Evolutionary conservation across 2,113 vertebrate species (phyloP).

Genomic region (Dolichallabes microphthalmus): DNA sequence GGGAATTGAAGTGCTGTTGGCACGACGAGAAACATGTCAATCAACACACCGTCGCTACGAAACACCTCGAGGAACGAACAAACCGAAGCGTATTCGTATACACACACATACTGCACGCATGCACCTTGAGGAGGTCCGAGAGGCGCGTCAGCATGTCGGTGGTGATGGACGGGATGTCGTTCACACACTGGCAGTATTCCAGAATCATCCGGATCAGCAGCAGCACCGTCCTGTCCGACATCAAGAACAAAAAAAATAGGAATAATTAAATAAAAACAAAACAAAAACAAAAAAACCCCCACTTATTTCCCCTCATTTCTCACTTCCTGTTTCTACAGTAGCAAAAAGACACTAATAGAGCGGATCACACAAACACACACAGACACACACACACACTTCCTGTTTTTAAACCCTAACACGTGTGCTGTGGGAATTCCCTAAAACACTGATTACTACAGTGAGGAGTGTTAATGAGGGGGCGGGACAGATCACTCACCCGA

Average conservation of each 20-base stretch:
- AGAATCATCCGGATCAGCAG: slow-evolving; percentile 96
- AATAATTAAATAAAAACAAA: neutral
- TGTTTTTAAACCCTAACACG: neutral
- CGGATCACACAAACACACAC: neutral
- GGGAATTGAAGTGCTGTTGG: slow-evolving; percentile 95
- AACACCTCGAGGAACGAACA: neutral
- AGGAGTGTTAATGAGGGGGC: too few relatives aligned
- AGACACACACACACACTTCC: neutral
- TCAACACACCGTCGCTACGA: neutral
- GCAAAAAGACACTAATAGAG: neutral
- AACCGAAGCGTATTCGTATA: neutral
- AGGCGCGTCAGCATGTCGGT: slow-evolving; percentile 96
- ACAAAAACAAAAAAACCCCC: neutral
- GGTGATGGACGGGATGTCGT: slow-evolving; percentile 93
- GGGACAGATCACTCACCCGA: slow-evolving; percentile 78
- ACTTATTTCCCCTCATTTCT: too few relatives aligned
- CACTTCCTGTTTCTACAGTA: neutral
- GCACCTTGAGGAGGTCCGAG: slow-evolving; percentile 92
- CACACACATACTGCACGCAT: neutral
- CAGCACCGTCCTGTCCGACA: slow-evolving; percentile 84
- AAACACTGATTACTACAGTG: neutral
- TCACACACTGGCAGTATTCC: slow-evolving; percentile 98
- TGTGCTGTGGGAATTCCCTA: too few relatives aligned
- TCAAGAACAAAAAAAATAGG: neutral
- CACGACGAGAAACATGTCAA: slow-evolving; percentile 31